Percentiles rank a stretch among this genome's conserved stretches.
Conservation (phyloP, 2,888 invertebrate genomes). For the Halictus ligatus region DNA sequence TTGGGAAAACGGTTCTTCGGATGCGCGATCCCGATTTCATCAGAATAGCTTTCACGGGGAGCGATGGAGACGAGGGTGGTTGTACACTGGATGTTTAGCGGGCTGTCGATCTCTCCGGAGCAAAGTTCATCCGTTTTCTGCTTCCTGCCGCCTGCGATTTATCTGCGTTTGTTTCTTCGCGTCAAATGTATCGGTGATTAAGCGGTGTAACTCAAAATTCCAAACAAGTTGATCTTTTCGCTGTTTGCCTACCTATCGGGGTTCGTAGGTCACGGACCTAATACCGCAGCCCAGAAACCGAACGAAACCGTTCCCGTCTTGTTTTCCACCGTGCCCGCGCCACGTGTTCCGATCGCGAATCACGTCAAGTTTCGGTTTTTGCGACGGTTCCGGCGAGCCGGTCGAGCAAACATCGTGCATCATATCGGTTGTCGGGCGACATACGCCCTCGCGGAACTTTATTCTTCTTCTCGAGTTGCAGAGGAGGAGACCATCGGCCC, state of each 20-base stretch:
- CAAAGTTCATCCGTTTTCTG: not conserved
- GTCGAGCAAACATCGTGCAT: conserved; percentile 46
- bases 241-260: no score
- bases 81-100: not conserved
- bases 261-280: no score
- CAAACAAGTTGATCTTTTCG: not conserved
- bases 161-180: no score
- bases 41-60: not conserved
- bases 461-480: conserved; percentile 27
- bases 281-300: not conserved
- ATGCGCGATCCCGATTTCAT: conserved; percentile 19
- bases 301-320: not conserved
- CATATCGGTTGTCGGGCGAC: conserved; percentile 11
- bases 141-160: not conserved
- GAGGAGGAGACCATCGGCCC: not conserved
- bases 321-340: not conserved
- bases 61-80: not conserved
- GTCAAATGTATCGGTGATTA: no score
- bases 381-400: not conserved
- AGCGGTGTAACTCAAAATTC: not conserved
- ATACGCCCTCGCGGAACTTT: conserved; percentile 20
- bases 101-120: not conserved
- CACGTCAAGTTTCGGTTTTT: conserved; percentile 19
- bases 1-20: conserved; percentile 29
- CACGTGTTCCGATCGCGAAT: not conserved